A percentile compares a stretch with the other conserved stretches of the same genome.
Conservation (phyloP, 2,113 vertebrate genomes). For the Antechinus flavipes region DNA sequence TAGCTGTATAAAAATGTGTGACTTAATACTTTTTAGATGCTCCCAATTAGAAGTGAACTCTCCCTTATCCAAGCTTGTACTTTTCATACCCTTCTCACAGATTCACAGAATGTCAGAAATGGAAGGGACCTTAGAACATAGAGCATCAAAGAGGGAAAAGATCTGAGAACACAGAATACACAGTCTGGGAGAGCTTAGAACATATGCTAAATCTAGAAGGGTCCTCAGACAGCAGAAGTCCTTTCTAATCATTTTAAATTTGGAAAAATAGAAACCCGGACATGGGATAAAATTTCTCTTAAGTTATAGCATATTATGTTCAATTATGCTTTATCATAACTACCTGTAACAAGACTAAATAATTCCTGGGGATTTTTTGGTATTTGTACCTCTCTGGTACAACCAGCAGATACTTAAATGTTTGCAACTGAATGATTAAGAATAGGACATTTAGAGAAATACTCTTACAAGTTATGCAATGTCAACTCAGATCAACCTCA, state of each 20-base stretch:
- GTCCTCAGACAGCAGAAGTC: background rate
- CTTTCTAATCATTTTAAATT: background rate
- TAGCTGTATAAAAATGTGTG: background rate
- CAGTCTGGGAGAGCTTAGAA: background rate
- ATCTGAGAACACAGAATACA: background rate
- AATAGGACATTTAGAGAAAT: slow-evolving; percentile 22
- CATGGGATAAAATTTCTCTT: background rate
- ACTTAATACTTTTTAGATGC: background rate
- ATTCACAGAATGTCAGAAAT: background rate
- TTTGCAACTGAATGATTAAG: slow-evolving; percentile 45
- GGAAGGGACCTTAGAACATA: background rate
- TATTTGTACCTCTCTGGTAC: background rate
- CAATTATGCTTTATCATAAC: background rate
- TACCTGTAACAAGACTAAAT: background rate
- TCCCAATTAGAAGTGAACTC: background rate
- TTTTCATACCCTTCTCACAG: background rate
- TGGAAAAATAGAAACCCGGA: background rate
- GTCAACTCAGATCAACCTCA: background rate
- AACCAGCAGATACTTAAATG: background rate
- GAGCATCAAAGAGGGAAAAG: background rate
- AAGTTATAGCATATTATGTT: background rate
- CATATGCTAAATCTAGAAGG: background rate
- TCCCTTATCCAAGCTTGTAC: background rate
- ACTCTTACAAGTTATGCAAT: background rate
- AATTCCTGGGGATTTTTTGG: background rate